These are phyloP conservation scores for Drosophila tsacasi DNA, from an alignment of 1,140 invertebrate species.

Conservation along the genomic window DNA sequence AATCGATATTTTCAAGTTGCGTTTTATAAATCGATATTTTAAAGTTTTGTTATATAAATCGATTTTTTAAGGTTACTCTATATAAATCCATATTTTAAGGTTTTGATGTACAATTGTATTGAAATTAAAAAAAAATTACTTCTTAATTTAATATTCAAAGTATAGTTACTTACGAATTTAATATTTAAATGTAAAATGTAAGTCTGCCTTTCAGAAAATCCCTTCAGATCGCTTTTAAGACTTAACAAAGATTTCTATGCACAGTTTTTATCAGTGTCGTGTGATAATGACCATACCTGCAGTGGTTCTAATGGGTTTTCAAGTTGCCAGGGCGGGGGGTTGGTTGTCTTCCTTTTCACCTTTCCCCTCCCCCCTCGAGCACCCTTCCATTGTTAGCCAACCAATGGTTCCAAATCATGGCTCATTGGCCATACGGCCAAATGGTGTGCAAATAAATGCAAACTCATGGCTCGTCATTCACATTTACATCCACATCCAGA, in stretches of 20 bases:
- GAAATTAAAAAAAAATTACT: too few species aligned
- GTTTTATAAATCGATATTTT: too few species aligned
- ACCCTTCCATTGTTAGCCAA: slow-evolving; percentile 11
- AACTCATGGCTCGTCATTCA: slow-evolving; percentile 54
- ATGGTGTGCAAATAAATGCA: slow-evolving; percentile 62
- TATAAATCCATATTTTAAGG: too few species aligned
- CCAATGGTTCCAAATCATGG: slow-evolving; percentile 23
- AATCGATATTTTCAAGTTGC: not conserved
- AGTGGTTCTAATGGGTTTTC: slow-evolving; percentile 33
- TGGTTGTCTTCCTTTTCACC: slow-evolving; percentile 9
- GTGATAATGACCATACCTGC: slow-evolving; percentile 34
- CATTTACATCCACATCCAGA: slow-evolving; percentile 3
- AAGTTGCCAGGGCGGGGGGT: slow-evolving; percentile 19
- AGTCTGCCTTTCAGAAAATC: not conserved
- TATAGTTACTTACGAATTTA: too few species aligned
- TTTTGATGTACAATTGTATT: too few species aligned
- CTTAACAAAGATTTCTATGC: not conserved
- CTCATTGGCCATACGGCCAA: slow-evolving; percentile 44
- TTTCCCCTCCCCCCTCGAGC: not conserved
- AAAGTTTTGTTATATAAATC: too few species aligned
- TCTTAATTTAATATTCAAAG: too few species aligned
- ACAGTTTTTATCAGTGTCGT: not conserved
- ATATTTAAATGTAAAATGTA: not conserved
- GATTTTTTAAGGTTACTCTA: too few species aligned
- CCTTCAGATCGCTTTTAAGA: not conserved